phyloP scores from a whole-genome alignment of 2,797 vertebrate genomes.

The Prionace glauca region DNA sequence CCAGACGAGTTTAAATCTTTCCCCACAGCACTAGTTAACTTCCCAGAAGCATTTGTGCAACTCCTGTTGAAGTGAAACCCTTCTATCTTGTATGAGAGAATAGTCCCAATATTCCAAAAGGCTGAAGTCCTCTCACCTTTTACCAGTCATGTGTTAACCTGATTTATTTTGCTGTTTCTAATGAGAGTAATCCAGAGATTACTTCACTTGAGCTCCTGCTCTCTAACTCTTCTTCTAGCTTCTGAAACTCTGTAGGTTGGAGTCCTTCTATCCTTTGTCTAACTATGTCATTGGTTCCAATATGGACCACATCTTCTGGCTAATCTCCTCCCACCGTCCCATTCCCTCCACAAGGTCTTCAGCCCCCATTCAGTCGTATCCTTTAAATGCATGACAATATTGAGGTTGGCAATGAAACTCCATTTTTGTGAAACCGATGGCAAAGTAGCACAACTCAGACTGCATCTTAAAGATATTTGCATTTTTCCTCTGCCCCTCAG shows the following conservation, averaged over 20 bases:
- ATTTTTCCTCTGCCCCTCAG: background rate
- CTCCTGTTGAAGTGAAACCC: too few species aligned
- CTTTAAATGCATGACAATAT: background rate
- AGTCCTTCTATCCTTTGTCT: background rate
- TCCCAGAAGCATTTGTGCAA: too few species aligned
- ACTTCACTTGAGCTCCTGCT: too few species aligned
- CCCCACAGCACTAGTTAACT: too few species aligned
- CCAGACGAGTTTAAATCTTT: too few species aligned
- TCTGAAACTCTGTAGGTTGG: background rate
- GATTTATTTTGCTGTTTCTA: too few species aligned
- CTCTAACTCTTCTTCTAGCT: too few species aligned
- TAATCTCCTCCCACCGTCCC: background rate
- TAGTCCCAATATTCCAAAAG: too few species aligned
- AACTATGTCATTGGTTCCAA: background rate
- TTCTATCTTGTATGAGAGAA: too few species aligned
- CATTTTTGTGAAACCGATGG: background rate
- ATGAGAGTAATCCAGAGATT: background rate
- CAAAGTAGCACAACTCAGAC: background rate
- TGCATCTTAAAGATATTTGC: background rate
- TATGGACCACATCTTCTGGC: background rate
- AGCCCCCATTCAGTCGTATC: background rate
- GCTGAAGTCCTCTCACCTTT: too few species aligned
- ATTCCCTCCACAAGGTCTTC: background rate
- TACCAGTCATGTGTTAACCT: too few species aligned
- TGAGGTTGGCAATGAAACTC: background rate